A percentile compares a stretch with the other conserved stretches of the same genome.
Evolutionary conservation across 2,888 invertebrate species (phyloP).

Genomic region (Holacanthella duospinosa): DNA sequence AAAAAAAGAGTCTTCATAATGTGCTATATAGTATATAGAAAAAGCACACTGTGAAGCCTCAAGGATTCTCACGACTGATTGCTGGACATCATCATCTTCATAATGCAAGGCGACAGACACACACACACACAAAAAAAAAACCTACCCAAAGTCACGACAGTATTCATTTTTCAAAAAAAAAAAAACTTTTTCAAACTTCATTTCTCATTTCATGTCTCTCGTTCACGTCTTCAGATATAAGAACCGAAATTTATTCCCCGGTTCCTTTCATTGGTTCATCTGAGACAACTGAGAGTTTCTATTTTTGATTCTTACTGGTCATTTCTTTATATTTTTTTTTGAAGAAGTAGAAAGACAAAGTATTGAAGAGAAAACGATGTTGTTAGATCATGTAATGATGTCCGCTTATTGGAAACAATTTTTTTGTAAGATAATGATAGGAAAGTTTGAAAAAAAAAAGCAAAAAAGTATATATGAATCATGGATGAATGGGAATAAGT

Average conservation of each 20-base stretch:
- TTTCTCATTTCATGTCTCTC: background rate
- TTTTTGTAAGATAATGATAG: background rate
- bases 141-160: conserved; percentile 21
- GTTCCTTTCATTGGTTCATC: background rate
- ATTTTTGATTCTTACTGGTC: background rate
- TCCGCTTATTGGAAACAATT: background rate
- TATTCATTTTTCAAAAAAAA: conserved; percentile 20
- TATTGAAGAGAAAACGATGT: background rate
- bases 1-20: too few species aligned
- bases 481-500: conserved; percentile 3
- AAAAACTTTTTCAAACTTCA: background rate
- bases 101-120: conserved; percentile 15
- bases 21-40: too few species aligned
- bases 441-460: background rate
- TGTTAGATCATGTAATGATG: background rate
- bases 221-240: too few species aligned
- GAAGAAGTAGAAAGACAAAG: too few species aligned
- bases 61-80: conserved; percentile 26
- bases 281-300: background rate
- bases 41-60: too few species aligned
- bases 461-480: background rate
- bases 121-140: too few species aligned
- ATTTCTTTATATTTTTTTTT: background rate
- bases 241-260: too few species aligned
- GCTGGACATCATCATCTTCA: conserved; percentile 26